Conservation (phyloP, 2,797 vertebrate genomes). For the Notamacropus eugenii region DNA sequence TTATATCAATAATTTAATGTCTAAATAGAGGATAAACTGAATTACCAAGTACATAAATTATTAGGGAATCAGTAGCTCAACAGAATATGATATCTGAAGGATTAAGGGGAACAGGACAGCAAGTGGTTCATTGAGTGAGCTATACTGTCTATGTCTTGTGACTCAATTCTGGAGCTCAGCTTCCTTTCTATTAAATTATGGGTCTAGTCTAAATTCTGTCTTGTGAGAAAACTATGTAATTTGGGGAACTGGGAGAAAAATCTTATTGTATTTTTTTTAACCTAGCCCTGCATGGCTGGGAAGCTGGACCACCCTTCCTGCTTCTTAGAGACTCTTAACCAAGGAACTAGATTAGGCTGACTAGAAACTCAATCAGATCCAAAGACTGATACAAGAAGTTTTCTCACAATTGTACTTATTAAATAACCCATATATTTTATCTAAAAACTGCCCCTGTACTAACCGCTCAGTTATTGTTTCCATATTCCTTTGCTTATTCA, state of each 20-base stretch:
- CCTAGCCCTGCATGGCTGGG: neutral
- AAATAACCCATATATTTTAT: neutral
- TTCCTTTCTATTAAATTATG: too few relatives aligned
- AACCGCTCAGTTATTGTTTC: too few relatives aligned
- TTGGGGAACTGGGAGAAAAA: neutral
- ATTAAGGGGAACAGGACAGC: too few relatives aligned
- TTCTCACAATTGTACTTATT: neutral
- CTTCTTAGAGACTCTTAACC: neutral
- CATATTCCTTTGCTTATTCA: too few relatives aligned
- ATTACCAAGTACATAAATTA: neutral
- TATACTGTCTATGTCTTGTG: too few relatives aligned
- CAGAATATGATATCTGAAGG: too few relatives aligned
- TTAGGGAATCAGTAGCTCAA: neutral
- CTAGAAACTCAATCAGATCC: neutral
- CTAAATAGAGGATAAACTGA: neutral
- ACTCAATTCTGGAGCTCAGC: too few relatives aligned
- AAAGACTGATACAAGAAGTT: neutral
- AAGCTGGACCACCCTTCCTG: neutral
- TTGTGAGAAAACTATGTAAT: neutral
- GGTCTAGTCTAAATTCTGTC: too few relatives aligned
- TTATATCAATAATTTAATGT: too few relatives aligned
- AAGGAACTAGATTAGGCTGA: neutral
- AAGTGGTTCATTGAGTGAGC: too few relatives aligned
- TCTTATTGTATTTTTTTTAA: neutral
- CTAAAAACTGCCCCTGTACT: too few relatives aligned